These are phyloP conservation scores for Rugalucina vietnamica DNA, from an alignment of 2,888 invertebrate genomes.

Conservation along the genomic window DNA sequence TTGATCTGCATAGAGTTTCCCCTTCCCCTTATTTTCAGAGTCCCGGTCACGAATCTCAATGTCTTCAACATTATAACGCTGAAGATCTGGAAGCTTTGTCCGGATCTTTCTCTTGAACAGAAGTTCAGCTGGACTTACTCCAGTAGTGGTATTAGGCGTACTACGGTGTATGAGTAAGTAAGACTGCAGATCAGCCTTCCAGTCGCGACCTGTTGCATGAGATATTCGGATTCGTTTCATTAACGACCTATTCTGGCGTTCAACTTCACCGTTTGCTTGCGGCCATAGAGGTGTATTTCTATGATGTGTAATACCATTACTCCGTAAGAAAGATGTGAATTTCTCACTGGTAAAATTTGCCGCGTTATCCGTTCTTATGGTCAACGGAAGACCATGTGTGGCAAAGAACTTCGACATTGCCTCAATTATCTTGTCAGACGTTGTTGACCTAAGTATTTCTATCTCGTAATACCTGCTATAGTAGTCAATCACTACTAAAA, in stretches of 20 bases:
- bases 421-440: neutral
- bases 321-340: constrained; percentile 14
- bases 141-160: constrained; percentile 56
- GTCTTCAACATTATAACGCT: neutral
- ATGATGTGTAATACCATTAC: constrained; percentile 36
- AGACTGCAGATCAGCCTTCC: constrained; percentile 35
- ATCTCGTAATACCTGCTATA: constrained; percentile 18
- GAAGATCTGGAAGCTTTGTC: constrained; percentile 47
- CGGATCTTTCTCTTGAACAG: constrained; percentile 52
- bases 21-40: constrained; percentile 20
- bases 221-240: constrained; percentile 55
- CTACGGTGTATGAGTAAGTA: constrained; percentile 51
- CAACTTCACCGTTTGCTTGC: constrained; percentile 59
- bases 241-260: constrained; percentile 51
- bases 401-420: constrained; percentile 2
- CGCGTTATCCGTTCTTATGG: constrained; percentile 47
- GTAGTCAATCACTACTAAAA: constrained; percentile 29
- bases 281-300: constrained; percentile 50
- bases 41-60: constrained; percentile 25
- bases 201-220: constrained; percentile 36
- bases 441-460: neutral
- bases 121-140: constrained; percentile 42
- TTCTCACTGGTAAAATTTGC: constrained; percentile 41
- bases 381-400: constrained; percentile 23
- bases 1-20: constrained; percentile 31